Conservation (phyloP, 2,113 vertebrate species). For the Lipophrys pholis region DNA sequence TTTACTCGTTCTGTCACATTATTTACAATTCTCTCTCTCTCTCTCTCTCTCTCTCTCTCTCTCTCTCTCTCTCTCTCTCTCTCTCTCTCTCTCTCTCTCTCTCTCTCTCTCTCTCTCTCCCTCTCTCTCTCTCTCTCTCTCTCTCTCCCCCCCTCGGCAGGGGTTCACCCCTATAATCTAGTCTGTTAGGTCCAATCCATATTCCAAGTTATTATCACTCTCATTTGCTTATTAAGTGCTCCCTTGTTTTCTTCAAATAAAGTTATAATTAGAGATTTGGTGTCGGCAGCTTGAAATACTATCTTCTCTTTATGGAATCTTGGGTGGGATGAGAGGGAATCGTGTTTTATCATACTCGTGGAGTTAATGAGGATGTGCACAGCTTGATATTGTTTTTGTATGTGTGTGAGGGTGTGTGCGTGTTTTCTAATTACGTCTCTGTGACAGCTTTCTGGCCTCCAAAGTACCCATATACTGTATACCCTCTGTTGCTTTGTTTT, state of each 20-base stretch:
- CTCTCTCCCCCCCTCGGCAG: conserved; percentile 57
- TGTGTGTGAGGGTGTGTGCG: conserved; percentile 65
- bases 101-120: too few species aligned
- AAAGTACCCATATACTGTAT: conserved; percentile 63
- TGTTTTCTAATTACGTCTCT: conserved; percentile 76
- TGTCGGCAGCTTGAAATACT: conserved; percentile 81
- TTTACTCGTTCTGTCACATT: conserved; percentile 77
- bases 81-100: too few species aligned
- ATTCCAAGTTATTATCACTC: conserved; percentile 83
- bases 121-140: too few species aligned
- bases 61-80: too few species aligned
- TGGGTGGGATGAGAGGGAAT: conserved; percentile 77
- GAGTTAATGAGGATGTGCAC: conserved; percentile 83
- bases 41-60: too few species aligned
- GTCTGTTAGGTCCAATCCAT: conserved; percentile 80
- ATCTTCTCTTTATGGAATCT: conserved; percentile 77
- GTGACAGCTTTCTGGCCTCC: conserved; percentile 74
- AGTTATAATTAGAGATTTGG: conserved; percentile 85
- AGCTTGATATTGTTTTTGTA: conserved; percentile 78
- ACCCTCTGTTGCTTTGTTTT: conserved; percentile 69
- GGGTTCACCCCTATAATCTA: conserved; percentile 81
- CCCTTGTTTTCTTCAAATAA: conserved; percentile 87
- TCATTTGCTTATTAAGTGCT: conserved; percentile 86
- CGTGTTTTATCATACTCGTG: conserved; percentile 78
- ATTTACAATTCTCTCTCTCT: conserved; percentile 69